Percentiles rank a stretch among this genome's conserved stretches.
Conservation (phyloP, 2,797 vertebrate species). For the Apodemus agrarius region DNA sequence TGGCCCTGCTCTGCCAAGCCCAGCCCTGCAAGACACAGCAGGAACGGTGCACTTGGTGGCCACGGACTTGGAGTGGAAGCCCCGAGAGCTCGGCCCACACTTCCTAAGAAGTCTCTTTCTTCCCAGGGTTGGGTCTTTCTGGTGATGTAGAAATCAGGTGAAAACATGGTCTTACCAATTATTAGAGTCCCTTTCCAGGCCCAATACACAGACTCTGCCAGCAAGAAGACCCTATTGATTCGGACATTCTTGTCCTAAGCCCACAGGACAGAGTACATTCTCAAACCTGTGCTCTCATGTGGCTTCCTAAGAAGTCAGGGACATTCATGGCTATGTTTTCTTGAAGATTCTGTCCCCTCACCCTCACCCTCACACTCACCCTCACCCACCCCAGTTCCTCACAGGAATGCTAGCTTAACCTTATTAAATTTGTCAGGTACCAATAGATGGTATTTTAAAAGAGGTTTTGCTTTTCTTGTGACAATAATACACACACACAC, state of each 20-base stretch:
- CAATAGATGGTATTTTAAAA: not conserved
- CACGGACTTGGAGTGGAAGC: not conserved
- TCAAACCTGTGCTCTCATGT: not conserved
- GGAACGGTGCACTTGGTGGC: not conserved
- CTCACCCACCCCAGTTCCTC: not conserved
- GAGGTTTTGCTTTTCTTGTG: not conserved
- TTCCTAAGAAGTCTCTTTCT: not conserved
- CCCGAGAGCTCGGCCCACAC: not conserved
- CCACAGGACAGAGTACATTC: not conserved
- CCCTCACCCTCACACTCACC: not conserved
- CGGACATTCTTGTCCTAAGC: not conserved
- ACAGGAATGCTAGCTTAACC: not conserved
- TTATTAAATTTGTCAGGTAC: not conserved
- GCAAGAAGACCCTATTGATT: not conserved
- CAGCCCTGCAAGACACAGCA: not conserved
- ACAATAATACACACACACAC: slow-evolving; percentile 8
- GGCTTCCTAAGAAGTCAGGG: not conserved
- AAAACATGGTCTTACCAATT: not conserved
- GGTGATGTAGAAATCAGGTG: not conserved
- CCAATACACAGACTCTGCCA: not conserved
- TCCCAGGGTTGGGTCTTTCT: not conserved
- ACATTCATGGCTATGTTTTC: not conserved
- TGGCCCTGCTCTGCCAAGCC: not conserved
- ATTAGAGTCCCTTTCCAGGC: not conserved
- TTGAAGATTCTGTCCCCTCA: not conserved